A percentile compares a stretch with the other conserved stretches of the same genome.
These are phyloP conservation scores for Phrynocephalus versicolor DNA, from an alignment of 2,113 vertebrate genomes.

Conservation along the genomic window DNA sequence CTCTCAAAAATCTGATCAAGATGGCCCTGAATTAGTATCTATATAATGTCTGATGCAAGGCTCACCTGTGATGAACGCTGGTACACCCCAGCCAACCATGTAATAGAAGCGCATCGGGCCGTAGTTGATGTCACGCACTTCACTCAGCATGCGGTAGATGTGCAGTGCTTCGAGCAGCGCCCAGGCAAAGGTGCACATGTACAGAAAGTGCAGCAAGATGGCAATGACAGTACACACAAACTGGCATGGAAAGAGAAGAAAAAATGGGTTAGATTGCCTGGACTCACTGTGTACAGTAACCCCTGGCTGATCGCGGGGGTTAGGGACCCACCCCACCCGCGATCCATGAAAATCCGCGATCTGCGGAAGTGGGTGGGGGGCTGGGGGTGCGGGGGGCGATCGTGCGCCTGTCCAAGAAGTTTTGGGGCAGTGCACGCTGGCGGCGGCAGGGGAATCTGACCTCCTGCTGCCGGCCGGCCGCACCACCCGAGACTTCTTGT, in stretches of 20 bases:
- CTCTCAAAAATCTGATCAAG: background rate
- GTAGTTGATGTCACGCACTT: conserved; percentile 88
- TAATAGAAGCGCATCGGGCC: conserved; percentile 98
- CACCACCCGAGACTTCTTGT: too few species aligned
- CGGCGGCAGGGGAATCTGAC: too few species aligned
- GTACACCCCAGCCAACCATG: conserved; percentile 93
- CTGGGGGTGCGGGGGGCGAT: too few species aligned
- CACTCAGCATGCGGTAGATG: conserved; percentile 87
- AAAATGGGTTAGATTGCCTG: background rate
- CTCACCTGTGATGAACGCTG: conserved; percentile 91
- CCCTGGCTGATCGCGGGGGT: too few species aligned
- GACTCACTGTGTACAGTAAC: too few species aligned
- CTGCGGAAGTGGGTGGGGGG: too few species aligned
- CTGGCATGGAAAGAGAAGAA: conserved; percentile 65
- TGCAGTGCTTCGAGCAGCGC: conserved; percentile 92
- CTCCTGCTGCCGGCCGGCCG: too few species aligned
- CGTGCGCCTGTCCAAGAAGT: too few species aligned
- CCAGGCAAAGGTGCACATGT: conserved; percentile 93
- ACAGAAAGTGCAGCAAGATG: conserved; percentile 95
- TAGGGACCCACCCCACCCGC: background rate
- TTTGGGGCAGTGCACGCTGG: too few species aligned
- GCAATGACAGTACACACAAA: conserved; percentile 92
- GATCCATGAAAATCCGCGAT: too few species aligned
- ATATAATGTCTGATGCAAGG: background rate
- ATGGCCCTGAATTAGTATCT: background rate